phyloP scores from a whole-genome alignment of 2,888 invertebrate species.

The Meiosimyza decipiens region DNA sequence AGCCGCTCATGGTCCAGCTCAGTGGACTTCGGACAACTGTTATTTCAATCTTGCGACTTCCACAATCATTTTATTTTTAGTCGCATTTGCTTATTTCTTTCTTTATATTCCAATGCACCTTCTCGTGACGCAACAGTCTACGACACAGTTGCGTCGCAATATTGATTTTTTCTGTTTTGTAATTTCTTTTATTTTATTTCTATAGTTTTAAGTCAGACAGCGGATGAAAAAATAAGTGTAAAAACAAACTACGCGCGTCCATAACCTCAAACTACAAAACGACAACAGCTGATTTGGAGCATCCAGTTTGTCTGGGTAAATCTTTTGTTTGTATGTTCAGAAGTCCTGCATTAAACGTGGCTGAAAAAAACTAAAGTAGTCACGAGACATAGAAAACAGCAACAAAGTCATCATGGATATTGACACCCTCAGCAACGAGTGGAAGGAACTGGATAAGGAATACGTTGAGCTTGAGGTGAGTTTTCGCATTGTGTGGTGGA shows the following conservation, averaged over 20 bases:
- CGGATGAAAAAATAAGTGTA: neutral
- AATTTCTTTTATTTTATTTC: neutral
- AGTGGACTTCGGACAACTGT: too few relatives aligned
- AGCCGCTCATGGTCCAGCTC: too few relatives aligned
- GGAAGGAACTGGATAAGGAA: conserved; percentile 82
- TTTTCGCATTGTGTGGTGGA: conserved; percentile 42
- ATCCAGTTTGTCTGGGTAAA: neutral
- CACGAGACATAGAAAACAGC: too few relatives aligned
- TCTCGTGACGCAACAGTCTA: conserved; percentile 16
- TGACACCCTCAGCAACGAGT: conserved; percentile 75
- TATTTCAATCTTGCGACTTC: too few relatives aligned
- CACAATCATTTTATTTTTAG: too few relatives aligned
- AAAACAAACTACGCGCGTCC: neutral
- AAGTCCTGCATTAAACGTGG: conserved; percentile 25
- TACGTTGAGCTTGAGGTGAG: conserved; percentile 85
- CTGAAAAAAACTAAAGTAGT: conserved; percentile 26
- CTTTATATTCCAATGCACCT: neutral
- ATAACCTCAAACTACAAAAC: neutral
- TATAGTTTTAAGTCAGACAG: neutral
- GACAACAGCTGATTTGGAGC: neutral
- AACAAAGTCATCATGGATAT: conserved; percentile 65
- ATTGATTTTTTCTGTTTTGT: conserved; percentile 1
- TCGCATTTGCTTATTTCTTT: too few relatives aligned
- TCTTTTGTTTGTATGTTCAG: neutral
- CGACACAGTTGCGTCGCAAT: neutral